Conservation (phyloP, 2,113 vertebrate species). For the mouse (Mus musculus) region DNA sequence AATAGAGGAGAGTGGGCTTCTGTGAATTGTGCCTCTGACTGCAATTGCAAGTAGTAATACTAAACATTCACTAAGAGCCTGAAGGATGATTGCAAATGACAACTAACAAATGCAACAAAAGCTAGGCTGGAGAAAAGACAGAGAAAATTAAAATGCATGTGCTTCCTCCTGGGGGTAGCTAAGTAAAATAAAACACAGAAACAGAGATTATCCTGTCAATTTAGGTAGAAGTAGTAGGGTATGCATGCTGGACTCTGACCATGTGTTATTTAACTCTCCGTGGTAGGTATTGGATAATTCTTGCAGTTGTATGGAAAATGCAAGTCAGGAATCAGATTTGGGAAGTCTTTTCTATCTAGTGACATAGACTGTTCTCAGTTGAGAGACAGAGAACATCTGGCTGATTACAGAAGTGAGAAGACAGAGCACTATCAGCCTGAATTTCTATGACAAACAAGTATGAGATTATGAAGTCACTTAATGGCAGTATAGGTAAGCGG, state of each 20-base stretch:
- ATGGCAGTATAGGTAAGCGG: background rate
- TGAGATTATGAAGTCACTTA: background rate
- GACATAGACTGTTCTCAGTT: background rate
- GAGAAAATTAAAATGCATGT: background rate
- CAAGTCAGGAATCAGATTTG: background rate
- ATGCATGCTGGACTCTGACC: background rate
- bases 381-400: background rate
- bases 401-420: background rate
- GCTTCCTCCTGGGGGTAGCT: background rate
- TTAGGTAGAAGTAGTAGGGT: background rate
- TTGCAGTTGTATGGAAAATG: background rate
- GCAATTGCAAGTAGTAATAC: background rate
- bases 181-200: background rate
- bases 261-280: background rate
- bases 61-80: background rate
- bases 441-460: background rate
- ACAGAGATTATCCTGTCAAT: background rate
- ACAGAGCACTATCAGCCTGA: background rate
- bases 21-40: background rate
- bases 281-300: background rate
- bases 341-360: background rate
- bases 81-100: background rate
- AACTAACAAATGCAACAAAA: background rate
- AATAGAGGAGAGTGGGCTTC: too few relatives aligned
- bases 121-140: background rate